Base-by-base conservation (phyloP, 2,888 invertebrate species). In the Graphium colonna region DNA sequence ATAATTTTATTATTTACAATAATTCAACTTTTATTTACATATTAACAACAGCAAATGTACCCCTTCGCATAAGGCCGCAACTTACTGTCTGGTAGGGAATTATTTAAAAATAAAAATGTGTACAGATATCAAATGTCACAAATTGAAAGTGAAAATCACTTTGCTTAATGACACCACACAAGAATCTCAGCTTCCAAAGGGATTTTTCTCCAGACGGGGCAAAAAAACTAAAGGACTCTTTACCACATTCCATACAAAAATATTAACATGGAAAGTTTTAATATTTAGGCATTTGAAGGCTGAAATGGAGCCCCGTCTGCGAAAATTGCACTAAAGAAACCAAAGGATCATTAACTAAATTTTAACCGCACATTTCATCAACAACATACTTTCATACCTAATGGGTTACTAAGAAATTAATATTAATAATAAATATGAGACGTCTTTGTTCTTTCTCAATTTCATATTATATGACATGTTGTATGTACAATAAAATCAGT, bases 1-100 rank as follows among this genome's bases (percentile, higher is more conserved):
- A 82, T 84, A 84, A 70, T 83, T 83, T 84, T 79, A 83, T 84
- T 87, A 86, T 87, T 84, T 89, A 88, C 87, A 88, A 89, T 86
- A 85, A 76, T 84, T 85, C 78, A 88, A 89, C 87, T 85, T 87
- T 88, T 88, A 88, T 89, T 87, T 89, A 88, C 88, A 88, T 87
- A 86, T 88, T 79, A 87, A 89, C 87, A 89, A 83, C 86, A 87
- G 87, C 71, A 74, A 79, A 77, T 80, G 82, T 76, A 75, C 73
- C 72, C 77, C 69, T 68, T 68, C 60, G 61, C 59, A 58, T 80
- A 83, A 82, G 84, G 83, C 81, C 80, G 82, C 80, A 77, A 73
- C 75, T 65, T 66, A 81, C 87, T 86, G 87, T 86, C 73, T 60
- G 58, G 72, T 71, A 68, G 71, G 75, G 71, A 81, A 79, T 79